Evolutionary conservation across 2,888 invertebrate species (phyloP), one percentile per base, ranked within the genome.

Genomic region (Orchesellides sinensis): DNA sequence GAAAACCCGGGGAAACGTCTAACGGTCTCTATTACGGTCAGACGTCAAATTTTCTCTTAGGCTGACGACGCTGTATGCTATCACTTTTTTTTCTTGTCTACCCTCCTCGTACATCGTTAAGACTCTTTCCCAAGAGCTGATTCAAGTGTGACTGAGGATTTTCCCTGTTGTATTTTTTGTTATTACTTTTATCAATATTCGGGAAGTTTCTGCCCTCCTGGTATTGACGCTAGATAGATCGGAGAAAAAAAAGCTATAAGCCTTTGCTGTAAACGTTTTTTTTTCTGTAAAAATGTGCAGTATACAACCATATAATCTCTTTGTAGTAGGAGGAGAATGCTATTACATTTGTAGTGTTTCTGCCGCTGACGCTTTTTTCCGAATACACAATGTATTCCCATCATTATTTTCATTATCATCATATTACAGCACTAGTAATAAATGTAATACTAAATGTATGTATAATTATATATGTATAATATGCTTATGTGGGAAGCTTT

Each of bases 101-200:
- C 40, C 68, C 68, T 54, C 40, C 25, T 56, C 25, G 25, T 56
- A 25, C 19, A 23, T 56, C 25, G 56, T 23, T 21, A 69, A 78
- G 59, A 54, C 40, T 74, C 35, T 19, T 77, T 56, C 61, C 25
- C 52, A 65, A 66, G 83, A 70, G 54, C 69, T 70, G 75, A 82
- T 66, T 75, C 75, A 63, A 77, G 73, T 81, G 73, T 74, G 81
- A 81, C 73, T 73, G 81, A 81, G 81, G 73, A 81, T 68, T 85
- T 84, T 73, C 82, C 80, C 80, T 80, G 77, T 77, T 83, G 83
- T 83, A 82, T 78, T 84, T n/a, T n/a, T 80, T 81, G 78, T 85
- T 85, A 85, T 85, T 85, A 85, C 83, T 85, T 83, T 81, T 83
- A 83, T 85, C 83, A 85, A 85, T 85, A 83, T 85, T 85, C 83